A percentile compares a stretch with the other conserved stretches of the same genome.
Conservation (phyloP, 2,888 invertebrate species). For the Coremacera marginata region DNA sequence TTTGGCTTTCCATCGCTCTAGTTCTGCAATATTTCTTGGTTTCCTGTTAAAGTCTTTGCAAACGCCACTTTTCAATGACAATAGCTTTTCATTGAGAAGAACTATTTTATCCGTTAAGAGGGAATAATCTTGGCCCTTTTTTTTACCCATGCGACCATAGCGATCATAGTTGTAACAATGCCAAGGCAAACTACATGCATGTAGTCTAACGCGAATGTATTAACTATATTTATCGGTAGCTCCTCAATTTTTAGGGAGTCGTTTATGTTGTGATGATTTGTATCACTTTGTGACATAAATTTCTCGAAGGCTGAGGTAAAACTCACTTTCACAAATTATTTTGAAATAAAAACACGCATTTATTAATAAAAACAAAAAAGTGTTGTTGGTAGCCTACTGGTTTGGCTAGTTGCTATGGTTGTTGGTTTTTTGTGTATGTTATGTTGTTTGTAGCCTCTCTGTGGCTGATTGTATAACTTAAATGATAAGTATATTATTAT, state of each 20-base stretch:
- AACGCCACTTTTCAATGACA: not conserved
- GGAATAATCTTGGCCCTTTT: not conserved
- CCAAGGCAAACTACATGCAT: not conserved
- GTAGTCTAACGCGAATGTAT: not conserved
- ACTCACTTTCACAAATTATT: too few relatives aligned
- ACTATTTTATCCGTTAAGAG: not conserved
- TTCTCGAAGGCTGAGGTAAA: too few relatives aligned
- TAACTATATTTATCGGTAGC: not conserved
- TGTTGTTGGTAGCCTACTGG: too few relatives aligned
- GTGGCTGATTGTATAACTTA: too few relatives aligned
- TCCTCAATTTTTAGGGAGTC: not conserved
- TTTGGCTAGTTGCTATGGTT: too few relatives aligned
- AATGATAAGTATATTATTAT: too few relatives aligned
- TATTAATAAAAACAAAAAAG: too few relatives aligned
- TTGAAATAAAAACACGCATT: too few relatives aligned
- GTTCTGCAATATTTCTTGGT: not conserved
- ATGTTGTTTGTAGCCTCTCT: too few relatives aligned
- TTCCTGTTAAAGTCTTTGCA: not conserved
- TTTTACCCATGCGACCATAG: not conserved
- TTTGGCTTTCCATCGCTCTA: not conserved
- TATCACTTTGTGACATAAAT: not conserved
- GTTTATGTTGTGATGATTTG: not conserved
- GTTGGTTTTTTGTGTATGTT: too few relatives aligned
- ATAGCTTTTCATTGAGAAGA: not conserved
- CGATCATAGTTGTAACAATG: not conserved